A percentile compares a stretch with the other conserved stretches of the same genome.
These are phyloP conservation scores for Melanotaenia duboulayi DNA, from an alignment of 2,113 vertebrate species.

Conservation along the genomic window DNA sequence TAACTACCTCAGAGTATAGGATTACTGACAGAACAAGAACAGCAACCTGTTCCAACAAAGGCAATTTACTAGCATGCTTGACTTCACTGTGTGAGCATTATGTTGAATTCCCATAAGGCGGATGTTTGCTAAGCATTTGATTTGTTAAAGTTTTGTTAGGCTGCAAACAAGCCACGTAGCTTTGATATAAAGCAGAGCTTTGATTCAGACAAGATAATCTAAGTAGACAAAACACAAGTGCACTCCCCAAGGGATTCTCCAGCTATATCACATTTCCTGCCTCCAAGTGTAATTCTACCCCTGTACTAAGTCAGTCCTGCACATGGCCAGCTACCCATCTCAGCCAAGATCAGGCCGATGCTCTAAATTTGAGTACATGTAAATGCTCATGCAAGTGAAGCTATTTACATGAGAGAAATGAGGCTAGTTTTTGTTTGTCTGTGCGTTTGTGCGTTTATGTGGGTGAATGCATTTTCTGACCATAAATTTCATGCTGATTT, in stretches of 20 bases:
- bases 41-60: slow-evolving; percentile 35
- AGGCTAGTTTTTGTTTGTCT: slow-evolving; percentile 17
- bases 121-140: slow-evolving; percentile 6
- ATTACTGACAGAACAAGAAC: slow-evolving; percentile 35
- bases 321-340: slow-evolving; percentile 37
- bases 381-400: slow-evolving; percentile 50
- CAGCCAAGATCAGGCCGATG: slow-evolving; percentile 49
- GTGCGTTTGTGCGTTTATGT: slow-evolving; percentile 24
- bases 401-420: slow-evolving; percentile 50
- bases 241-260: slow-evolving; percentile 43
- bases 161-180: neutral
- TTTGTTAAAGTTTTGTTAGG: slow-evolving; percentile 20
- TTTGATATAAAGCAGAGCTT: slow-evolving; percentile 37
- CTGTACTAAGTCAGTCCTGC: slow-evolving; percentile 68
- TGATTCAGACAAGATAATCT: slow-evolving; percentile 67
- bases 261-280: slow-evolving; percentile 71
- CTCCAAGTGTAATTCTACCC: slow-evolving; percentile 79
- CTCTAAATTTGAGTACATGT: slow-evolving; percentile 67
- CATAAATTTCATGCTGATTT: slow-evolving; percentile 53
- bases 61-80: slow-evolving; percentile 27
- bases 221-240: slow-evolving; percentile 70
- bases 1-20: slow-evolving; percentile 28
- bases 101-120: slow-evolving; percentile 5
- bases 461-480: slow-evolving; percentile 23
- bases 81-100: slow-evolving; percentile 19